phyloP scores from a whole-genome alignment of 2,888 invertebrate species.

The Trichacis sp. region DNA sequence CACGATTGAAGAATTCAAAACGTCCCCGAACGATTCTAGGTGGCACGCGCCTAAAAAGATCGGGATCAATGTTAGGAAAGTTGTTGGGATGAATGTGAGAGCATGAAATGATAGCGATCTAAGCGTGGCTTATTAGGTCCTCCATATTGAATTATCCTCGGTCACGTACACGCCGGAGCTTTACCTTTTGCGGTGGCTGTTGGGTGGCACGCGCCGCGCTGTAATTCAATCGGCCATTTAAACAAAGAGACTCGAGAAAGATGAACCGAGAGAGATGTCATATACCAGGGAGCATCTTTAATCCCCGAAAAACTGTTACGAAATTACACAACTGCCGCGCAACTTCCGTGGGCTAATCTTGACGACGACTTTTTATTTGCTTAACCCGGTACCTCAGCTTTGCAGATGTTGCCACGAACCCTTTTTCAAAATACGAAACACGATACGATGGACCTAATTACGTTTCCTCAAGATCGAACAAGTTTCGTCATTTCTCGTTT shows the following conservation, averaged over 20 bases:
- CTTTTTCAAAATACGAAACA: constrained; percentile 41
- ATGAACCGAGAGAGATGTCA: constrained; percentile 10
- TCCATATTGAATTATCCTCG: constrained; percentile 15
- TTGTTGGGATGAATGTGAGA: neutral
- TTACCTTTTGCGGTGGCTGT: constrained; percentile 42
- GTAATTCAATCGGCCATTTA: constrained; percentile 67
- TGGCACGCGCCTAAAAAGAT: too few species aligned
- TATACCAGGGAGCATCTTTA: constrained; percentile 21
- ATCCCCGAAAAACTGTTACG: constrained; percentile 44
- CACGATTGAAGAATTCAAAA: too few species aligned
- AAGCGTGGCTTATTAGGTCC: constrained; percentile 35
- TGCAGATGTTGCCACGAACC: constrained; percentile 41
- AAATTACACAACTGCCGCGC: constrained; percentile 33
- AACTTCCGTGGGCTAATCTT: constrained; percentile 44
- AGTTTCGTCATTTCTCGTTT: too few species aligned
- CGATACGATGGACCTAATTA: constrained; percentile 14
- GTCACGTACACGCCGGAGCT: constrained; percentile 25
- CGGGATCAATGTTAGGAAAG: neutral
- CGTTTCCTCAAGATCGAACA: constrained; percentile 16
- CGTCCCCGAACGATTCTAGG: too few species aligned
- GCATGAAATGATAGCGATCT: constrained; percentile 29
- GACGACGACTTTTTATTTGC: constrained; percentile 28
- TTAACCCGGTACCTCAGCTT: constrained; percentile 20
- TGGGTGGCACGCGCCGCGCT: constrained; percentile 64
- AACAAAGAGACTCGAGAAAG: constrained; percentile 47